These are phyloP conservation scores for Hypanus sabinus DNA, from an alignment of 2,113 vertebrate species.

Conservation along the genomic window DNA sequence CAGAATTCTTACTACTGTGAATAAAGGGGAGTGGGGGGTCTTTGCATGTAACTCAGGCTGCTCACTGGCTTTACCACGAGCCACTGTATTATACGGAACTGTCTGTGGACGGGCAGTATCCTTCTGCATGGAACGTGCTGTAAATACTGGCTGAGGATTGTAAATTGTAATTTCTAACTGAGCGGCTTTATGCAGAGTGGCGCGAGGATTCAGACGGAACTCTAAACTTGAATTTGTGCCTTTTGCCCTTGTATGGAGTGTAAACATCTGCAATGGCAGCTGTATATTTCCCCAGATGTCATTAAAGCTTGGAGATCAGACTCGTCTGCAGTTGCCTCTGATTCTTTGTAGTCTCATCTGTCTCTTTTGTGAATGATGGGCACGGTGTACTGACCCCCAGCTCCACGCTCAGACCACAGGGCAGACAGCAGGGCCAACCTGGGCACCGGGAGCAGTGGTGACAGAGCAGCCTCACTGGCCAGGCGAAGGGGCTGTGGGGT, in stretches of 20 bases:
- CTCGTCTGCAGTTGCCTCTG: conserved; percentile 39
- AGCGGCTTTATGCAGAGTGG: conserved; percentile 48
- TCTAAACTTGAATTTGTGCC: conserved; percentile 93
- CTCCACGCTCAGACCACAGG: background rate
- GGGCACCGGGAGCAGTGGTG: background rate
- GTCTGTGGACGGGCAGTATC: conserved; percentile 63
- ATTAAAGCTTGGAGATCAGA: conserved; percentile 72
- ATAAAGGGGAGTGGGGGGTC: background rate
- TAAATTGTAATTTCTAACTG: conserved; percentile 37
- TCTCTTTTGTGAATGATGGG: background rate
- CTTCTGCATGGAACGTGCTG: conserved; percentile 51
- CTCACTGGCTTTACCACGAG: conserved; percentile 67
- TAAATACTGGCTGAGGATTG: conserved; percentile 68
- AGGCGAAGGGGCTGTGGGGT: too few species aligned
- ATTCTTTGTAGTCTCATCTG: background rate
- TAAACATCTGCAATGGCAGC: conserved; percentile 85
- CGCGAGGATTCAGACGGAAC: conserved; percentile 59
- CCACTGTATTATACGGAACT: conserved; percentile 58
- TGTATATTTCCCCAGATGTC: conserved; percentile 83
- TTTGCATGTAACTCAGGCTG: conserved; percentile 30
- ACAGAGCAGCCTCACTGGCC: too few species aligned
- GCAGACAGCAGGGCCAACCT: too few species aligned
- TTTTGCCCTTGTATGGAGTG: conserved; percentile 90
- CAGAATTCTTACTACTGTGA: conserved; percentile 8
- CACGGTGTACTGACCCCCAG: background rate